Percentiles rank a stretch among this genome's conserved stretches.
Conservation (phyloP, 2,113 vertebrate genomes). For the Hipposideros armiger region DNA sequence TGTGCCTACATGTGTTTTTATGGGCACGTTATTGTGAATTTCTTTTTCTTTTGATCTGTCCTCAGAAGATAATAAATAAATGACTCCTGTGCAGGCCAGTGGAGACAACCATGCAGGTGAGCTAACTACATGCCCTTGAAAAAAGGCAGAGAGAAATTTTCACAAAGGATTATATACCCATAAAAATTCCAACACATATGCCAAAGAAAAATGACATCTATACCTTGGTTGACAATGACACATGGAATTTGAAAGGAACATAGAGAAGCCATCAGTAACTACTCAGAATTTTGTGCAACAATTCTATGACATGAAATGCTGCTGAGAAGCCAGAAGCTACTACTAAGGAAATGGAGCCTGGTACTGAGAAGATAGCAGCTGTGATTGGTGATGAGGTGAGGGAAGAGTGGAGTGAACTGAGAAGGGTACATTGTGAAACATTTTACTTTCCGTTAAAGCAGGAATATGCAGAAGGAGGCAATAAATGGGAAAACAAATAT, state of each 20-base stretch:
- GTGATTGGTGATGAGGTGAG: constrained; percentile 71
- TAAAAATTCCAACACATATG: constrained; percentile 33
- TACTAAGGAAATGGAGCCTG: constrained; percentile 72
- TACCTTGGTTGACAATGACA: constrained; percentile 65
- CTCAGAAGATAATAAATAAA: constrained; percentile 41
- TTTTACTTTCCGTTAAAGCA: neutral
- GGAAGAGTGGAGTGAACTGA: constrained; percentile 49
- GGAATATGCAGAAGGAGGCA: neutral
- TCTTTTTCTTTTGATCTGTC: neutral
- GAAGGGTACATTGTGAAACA: neutral
- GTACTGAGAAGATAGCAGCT: constrained; percentile 76
- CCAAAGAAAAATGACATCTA: constrained; percentile 61
- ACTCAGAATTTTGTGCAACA: constrained; percentile 70
- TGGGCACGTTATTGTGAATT: neutral
- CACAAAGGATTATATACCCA: neutral
- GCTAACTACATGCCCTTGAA: neutral
- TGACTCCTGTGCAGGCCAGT: neutral
- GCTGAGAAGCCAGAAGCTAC: constrained; percentile 50
- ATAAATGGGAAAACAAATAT: neutral
- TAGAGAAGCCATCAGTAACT: constrained; percentile 74
- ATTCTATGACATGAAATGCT: constrained; percentile 70
- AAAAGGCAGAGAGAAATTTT: neutral
- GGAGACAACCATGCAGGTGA: neutral
- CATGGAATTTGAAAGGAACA: constrained; percentile 54
- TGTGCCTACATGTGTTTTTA: neutral